Evolutionary conservation across 2,888 invertebrate species (phyloP).

Genomic region (Dendrolimus pini): DNA sequence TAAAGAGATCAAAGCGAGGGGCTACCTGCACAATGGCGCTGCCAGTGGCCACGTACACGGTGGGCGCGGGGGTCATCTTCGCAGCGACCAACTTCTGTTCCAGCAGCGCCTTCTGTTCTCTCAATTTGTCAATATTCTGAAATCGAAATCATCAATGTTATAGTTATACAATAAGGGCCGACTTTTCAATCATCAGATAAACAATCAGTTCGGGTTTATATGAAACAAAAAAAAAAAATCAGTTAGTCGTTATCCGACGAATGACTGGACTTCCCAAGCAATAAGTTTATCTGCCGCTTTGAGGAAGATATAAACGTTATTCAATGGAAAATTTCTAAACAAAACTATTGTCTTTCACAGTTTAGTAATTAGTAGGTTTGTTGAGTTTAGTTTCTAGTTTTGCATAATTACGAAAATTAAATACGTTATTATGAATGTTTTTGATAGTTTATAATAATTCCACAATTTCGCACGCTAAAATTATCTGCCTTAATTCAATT

Average conservation of each 20-base stretch:
- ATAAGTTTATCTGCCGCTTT: too few species aligned
- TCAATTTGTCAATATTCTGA: constrained; percentile 38
- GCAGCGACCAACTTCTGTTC: constrained; percentile 33
- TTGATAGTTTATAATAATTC: too few species aligned
- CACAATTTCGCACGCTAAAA: too few species aligned
- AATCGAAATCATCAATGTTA: not conserved
- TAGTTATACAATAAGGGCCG: not conserved
- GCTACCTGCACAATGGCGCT: constrained; percentile 65
- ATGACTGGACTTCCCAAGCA: too few species aligned
- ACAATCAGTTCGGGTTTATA: not conserved
- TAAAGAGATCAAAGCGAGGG: not conserved
- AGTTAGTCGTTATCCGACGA: not conserved
- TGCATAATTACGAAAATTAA: too few species aligned
- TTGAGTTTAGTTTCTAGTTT: too few species aligned
- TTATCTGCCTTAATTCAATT: too few species aligned
- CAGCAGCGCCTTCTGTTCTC: constrained; percentile 39
- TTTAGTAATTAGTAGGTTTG: too few species aligned
- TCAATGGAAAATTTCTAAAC: too few species aligned
- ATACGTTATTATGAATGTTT: too few species aligned
- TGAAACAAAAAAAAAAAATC: not conserved
- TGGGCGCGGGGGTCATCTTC: constrained; percentile 15
- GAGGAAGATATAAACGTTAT: not conserved
- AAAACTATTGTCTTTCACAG: too few species aligned
- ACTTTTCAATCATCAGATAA: too few species aligned
- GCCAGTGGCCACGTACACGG: constrained; percentile 53